phyloP scores from a whole-genome alignment of 2,113 vertebrate species.

The Thymallus thymallus region DNA sequence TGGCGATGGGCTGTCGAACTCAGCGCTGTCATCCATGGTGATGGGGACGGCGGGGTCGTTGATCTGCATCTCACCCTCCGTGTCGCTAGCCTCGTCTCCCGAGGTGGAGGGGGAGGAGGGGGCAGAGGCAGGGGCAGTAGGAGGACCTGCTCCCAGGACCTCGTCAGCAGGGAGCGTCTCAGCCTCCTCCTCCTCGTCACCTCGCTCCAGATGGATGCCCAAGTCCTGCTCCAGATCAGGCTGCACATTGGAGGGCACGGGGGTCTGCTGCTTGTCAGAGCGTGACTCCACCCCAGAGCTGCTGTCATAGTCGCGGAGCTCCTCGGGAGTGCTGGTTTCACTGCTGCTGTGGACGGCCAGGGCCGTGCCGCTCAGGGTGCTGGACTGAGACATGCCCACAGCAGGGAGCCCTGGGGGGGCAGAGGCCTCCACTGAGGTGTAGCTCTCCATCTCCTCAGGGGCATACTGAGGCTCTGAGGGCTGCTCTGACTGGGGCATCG shows the following conservation, averaged over 20 bases:
- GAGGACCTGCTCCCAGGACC: conserved; percentile 72
- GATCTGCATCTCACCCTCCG: conserved; percentile 76
- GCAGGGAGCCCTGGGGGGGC: conserved; percentile 38
- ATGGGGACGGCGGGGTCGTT: conserved; percentile 60
- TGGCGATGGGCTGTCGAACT: conserved; percentile 63
- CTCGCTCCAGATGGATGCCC: conserved; percentile 78
- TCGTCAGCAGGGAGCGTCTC: conserved; percentile 80
- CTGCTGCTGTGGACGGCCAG: conserved; percentile 82
- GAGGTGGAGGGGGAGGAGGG: conserved; percentile 75
- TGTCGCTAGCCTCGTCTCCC: conserved; percentile 76
- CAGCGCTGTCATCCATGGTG: conserved; percentile 49
- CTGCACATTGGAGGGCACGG: conserved; percentile 63
- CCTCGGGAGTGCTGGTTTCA: conserved; percentile 86
- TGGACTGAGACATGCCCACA: conserved; percentile 73
- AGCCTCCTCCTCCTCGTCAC: conserved; percentile 77
- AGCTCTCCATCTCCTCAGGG: conserved; percentile 27
- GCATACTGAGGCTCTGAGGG: conserved; percentile 15
- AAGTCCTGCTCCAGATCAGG: conserved; percentile 78
- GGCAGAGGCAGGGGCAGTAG: conserved; percentile 74
- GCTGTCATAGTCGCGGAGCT: conserved; percentile 85
- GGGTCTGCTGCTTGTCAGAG: conserved; percentile 75
- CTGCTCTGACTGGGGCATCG: conserved; percentile 36
- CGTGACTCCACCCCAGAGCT: conserved; percentile 82
- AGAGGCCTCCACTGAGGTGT: conserved; percentile 21
- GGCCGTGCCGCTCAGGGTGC: conserved; percentile 78